A percentile compares a stretch with the other conserved stretches of the same genome.
These are phyloP conservation scores for Xiphophorus couchianus DNA, from an alignment of 2,113 vertebrate species.

Conservation along the genomic window DNA sequence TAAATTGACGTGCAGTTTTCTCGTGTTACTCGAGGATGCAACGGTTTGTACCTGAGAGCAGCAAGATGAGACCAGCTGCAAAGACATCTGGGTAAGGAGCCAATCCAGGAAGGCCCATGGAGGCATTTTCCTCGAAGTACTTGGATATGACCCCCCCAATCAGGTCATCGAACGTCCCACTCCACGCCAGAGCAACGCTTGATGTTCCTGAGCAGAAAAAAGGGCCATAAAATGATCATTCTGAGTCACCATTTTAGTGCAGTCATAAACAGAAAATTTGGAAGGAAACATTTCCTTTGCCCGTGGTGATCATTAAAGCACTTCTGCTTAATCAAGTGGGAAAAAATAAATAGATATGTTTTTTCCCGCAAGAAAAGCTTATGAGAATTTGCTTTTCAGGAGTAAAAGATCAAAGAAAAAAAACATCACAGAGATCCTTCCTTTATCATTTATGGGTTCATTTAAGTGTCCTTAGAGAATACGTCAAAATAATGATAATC, in stretches of 20 bases:
- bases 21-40: neutral
- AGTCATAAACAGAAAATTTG: conserved; percentile 46
- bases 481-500: neutral
- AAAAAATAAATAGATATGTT: neutral
- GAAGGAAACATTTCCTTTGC: neutral
- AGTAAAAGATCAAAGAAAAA: conserved; percentile 36
- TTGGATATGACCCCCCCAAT: conserved; percentile 78
- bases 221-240: conserved; percentile 43
- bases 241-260: conserved; percentile 17
- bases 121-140: conserved; percentile 69
- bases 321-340: neutral
- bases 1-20: neutral
- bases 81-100: conserved; percentile 86
- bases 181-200: conserved; percentile 88
- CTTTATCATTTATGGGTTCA: conserved; percentile 60
- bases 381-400: conserved; percentile 29
- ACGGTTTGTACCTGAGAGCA: conserved; percentile 82
- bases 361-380: neutral
- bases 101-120: conserved; percentile 79
- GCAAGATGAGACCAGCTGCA: conserved; percentile 82
- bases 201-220: conserved; percentile 79
- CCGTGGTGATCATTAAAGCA: neutral
- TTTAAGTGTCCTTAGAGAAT: neutral
- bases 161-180: conserved; percentile 86
- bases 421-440: neutral